Base-by-base conservation (phyloP, 1,140 invertebrate genomes). In the Aphidius ervi region DNA sequence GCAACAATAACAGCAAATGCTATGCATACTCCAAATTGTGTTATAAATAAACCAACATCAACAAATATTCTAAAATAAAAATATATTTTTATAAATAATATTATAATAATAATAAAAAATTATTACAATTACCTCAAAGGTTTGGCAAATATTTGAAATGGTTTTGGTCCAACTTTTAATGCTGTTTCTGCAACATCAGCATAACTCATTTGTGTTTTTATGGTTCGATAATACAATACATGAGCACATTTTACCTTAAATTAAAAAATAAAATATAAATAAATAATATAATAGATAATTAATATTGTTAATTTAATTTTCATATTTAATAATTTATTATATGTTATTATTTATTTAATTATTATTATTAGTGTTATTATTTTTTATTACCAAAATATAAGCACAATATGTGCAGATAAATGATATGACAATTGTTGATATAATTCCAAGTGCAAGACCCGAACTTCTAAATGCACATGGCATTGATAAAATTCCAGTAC, bases 401-500 rank as follows among this genome's bases (percentile, higher is more conserved):
- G 91, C 85, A 79, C 91, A 93, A 79, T 94, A 91, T 9, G 92
- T 93, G 83, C 92, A 94, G 47, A 94, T 81, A 31, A 92, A 77
- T 9, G 89, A 89, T 1, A 92, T 89, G 9, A 92, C 71, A n/a
- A 93, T 84, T 2, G 91, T 92, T 45, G 86, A 85, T 65, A 93
- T 80, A 56, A 92, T 83, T 42, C 92, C 91, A 41, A 89, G 80
- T 16, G 89, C 70, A 37, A 95, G 78, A 56, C 94, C 94, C 6
- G 91, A 85, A 72, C 86, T 84, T 70, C 86, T 88, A 68, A 96
- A 92, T 10, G 93, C 93, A 46, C 84, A 78, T 0, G 93, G 93
- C 91, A 96, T 95, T 9, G 93, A 91, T 60, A 97, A 78, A 66
- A 97, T 94, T 47, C 94, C 94, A 5, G 93, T 95, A 8, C 94